Base-by-base conservation (phyloP, 2,797 vertebrate genomes). In the Buceros bicornis region DNA sequence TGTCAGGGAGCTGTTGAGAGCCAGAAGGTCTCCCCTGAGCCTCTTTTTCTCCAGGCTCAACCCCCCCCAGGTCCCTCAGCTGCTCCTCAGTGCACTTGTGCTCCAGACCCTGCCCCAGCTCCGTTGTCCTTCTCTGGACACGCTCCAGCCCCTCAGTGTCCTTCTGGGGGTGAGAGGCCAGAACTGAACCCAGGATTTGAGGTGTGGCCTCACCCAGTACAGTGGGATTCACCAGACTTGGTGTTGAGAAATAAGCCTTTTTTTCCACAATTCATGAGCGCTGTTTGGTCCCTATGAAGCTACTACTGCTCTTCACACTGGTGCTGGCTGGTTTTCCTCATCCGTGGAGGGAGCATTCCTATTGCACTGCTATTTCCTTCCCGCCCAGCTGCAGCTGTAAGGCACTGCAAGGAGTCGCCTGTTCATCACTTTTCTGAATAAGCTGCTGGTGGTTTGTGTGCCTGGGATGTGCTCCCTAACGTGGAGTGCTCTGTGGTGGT, bases 401-500 rank as follows among this genome's bases (percentile, higher is more conserved):
- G n/a, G 65, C 42, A 11, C 17, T 11, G 42, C 22, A 11, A 35
- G 25, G 47, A 47, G 19, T n/a, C 35, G 60, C 29, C 25, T 24
- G 0, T 64, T 81, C 21, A 12, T 54, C 28, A 10, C 10, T 3
- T 56, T 53, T 8, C 33, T 3, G 2, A 43, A 29, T 17, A 35
- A 24, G 65, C 40, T 35, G 64, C 60, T 13, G 5, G 13, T 13
- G 22, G 54, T 29, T 50, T 40, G 28, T 12, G 45, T 2, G 25
- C 47, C 24, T 16, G 56, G 76, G 45, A 24, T 8, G 54, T 4
- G 11, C 40, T 51, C 47, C 26, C 3, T 11, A 24, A 50, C 1
- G 18, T 3, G 3, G 31, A 25, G 31, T 11, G 33, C 3, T 3
- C 48, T n/a, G 29, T 13, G 2, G 9, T 4, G 10, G 16, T 43